Conservation (phyloP, 2,113 vertebrate genomes). For the Periophthalmodon schlosseri region DNA sequence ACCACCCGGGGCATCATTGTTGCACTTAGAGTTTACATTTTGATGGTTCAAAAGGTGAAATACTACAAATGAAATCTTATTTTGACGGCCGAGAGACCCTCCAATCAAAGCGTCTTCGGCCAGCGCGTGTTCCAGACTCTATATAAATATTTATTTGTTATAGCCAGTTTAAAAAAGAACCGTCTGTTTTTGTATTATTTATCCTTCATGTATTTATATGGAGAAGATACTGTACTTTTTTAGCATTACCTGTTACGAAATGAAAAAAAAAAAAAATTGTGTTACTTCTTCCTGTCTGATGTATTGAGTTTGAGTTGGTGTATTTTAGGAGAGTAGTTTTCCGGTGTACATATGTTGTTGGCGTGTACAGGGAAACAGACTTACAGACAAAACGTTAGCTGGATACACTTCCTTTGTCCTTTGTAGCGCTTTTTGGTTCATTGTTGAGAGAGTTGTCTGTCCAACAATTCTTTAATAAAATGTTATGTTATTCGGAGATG, state of each 20-base stretch:
- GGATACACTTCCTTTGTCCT: constrained; percentile 87
- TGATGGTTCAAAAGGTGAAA: constrained; percentile 89
- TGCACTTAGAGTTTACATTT: constrained; percentile 99
- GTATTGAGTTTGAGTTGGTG: constrained; percentile 96
- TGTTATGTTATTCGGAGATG: constrained; percentile 89
- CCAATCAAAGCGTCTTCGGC: constrained; percentile 85
- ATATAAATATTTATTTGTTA: constrained; percentile 99
- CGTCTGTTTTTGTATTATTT: constrained; percentile 97
- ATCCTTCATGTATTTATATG: constrained; percentile 99
- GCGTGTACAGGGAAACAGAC: constrained; percentile 92
- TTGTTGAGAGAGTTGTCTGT: constrained; percentile 94
- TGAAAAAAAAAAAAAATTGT: constrained; percentile 85
- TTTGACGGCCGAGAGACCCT: constrained; percentile 83
- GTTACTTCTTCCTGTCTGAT: constrained; percentile 89
- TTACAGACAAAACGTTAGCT: constrained; percentile 75
- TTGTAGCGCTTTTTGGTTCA: constrained; percentile 90
- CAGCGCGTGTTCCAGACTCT: constrained; percentile 87
- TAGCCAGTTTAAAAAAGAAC: constrained; percentile 92
- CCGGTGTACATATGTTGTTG: constrained; percentile 95
- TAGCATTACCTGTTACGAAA: constrained; percentile 92
- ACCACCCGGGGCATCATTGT: constrained; percentile 89
- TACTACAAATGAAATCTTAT: constrained; percentile 82
- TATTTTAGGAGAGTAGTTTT: constrained; percentile 86
- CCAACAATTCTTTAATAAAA: constrained; percentile 98
- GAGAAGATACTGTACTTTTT: constrained; percentile 89